Evolutionary conservation across 2,113 vertebrate species (phyloP), one percentile per base, ranked within the genome.

Genomic region (Cyanoramphus novaezelandiae): DNA sequence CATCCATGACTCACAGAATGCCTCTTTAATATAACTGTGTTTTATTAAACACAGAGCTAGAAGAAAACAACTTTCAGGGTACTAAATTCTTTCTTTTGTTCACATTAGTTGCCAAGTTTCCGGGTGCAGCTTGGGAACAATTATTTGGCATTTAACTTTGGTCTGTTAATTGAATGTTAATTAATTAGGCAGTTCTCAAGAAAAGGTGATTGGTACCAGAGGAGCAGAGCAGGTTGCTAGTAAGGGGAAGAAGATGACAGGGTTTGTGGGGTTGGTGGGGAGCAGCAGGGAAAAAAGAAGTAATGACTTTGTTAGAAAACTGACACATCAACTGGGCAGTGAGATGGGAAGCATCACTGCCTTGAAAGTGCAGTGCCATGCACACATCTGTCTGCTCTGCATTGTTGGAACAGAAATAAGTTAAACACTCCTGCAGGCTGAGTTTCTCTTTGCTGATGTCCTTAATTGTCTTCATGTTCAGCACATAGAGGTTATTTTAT

Each of bases 141-240:
- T 90, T 94, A 88, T 80, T 82, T 93, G 71, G 41, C 70, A 62
- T 95, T 95, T 91, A 76, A 87, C 72, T 87, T 89, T 6, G 27
- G 33, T 82, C 9, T 84, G 69, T 96, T 92, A 93, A 93, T 88
- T 92, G 67, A 90, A 76, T 76, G 81, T 91, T 97, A 93, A 86
- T 95, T 96, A 95, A 91, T 82, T 44, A 89, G 77, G 20, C 55
- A 64, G 69, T 75, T 95, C 47, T 91, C 52, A 79, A 78, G 91
- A 50, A 95, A 94, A 94, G 86, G 86, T 95, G 91, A 50, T 87
- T 78, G 46, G 69, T 93, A 65, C 39, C 83, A 71, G 55, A 93
- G 89, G 81, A 95, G 35, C 74, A 83, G 81, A 89, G 69, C 83
- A 86, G 59, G 53, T 92, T 88, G 68, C 74, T 90, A 63, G 64